phyloP scores from a whole-genome alignment of 2,888 invertebrate species.

The Harmothoe impar region DNA sequence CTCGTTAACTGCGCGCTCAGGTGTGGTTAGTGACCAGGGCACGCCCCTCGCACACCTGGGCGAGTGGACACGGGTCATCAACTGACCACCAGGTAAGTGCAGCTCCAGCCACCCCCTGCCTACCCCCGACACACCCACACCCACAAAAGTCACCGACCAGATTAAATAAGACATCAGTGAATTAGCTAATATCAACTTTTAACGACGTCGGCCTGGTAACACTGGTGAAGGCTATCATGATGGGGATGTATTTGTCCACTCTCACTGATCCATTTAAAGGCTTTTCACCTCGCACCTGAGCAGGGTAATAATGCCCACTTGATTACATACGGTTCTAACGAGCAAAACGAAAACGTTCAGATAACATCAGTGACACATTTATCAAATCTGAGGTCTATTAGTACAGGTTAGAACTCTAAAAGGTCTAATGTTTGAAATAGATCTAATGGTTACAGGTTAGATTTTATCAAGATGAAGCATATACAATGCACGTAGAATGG shows the following conservation, averaged over 20 bases:
- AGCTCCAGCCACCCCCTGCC: neutral
- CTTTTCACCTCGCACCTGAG: neutral
- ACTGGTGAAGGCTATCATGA: slow-evolving; percentile 18
- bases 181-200: neutral
- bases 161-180: slow-evolving; percentile 49
- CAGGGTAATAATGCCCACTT: neutral
- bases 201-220: neutral
- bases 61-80: slow-evolving; percentile 47
- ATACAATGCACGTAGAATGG: too few species aligned
- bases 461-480: too few species aligned
- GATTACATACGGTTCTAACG: neutral
- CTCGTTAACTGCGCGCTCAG: slow-evolving; percentile 45
- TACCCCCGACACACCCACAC: neutral
- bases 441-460: too few species aligned
- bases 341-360: neutral
- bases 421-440: too few species aligned
- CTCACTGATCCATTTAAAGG: neutral
- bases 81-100: neutral
- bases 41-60: slow-evolving; percentile 38
- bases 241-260: neutral
- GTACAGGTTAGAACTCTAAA: too few species aligned
- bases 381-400: too few species aligned
- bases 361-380: slow-evolving; percentile 3
- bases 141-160: neutral
- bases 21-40: neutral